Percentiles rank a stretch among this genome's conserved stretches.
Conservation (phyloP, 1,140 invertebrate genomes). For the Drosophila kanapiae region DNA sequence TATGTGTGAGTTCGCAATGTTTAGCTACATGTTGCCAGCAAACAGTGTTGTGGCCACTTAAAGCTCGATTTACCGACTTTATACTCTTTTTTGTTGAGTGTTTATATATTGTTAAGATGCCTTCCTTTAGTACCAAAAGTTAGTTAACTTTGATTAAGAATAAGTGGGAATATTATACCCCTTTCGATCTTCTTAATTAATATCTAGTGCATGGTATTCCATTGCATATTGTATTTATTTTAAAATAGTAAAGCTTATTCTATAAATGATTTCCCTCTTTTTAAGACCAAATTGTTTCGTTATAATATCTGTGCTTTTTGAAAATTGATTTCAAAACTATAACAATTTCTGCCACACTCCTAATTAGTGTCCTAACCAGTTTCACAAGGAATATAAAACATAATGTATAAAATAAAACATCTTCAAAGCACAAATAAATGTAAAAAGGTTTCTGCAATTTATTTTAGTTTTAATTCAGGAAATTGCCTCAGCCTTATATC, state of each 20-base stretch:
- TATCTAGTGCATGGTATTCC: too few species aligned
- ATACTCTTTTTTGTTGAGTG: constrained; percentile 1
- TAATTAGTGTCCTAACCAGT: not conserved
- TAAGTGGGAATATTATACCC: too few species aligned
- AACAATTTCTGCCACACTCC: not conserved
- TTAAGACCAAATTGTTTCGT: not conserved
- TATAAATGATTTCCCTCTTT: not conserved
- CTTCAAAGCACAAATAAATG: not conserved
- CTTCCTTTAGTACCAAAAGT: not conserved
- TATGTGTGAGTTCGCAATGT: constrained; percentile 25
- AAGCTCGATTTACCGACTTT: constrained; percentile 24
- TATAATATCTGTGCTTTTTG: not conserved
- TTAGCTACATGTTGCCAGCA: constrained; percentile 45
- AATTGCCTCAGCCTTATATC: too few species aligned
- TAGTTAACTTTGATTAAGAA: not conserved
- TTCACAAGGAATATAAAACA: not conserved
- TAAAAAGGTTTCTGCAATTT: too few species aligned
- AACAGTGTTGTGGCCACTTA: constrained; percentile 13
- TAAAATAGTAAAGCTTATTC: not conserved
- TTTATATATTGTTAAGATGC: not conserved
- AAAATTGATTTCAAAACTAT: not conserved
- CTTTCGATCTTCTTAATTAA: too few species aligned
- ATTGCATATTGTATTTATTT: too few species aligned
- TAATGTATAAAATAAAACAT: not conserved
- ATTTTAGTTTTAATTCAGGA: too few species aligned